Conservation (phyloP, 1,140 invertebrate species). For the Eumaeus atala region DNA sequence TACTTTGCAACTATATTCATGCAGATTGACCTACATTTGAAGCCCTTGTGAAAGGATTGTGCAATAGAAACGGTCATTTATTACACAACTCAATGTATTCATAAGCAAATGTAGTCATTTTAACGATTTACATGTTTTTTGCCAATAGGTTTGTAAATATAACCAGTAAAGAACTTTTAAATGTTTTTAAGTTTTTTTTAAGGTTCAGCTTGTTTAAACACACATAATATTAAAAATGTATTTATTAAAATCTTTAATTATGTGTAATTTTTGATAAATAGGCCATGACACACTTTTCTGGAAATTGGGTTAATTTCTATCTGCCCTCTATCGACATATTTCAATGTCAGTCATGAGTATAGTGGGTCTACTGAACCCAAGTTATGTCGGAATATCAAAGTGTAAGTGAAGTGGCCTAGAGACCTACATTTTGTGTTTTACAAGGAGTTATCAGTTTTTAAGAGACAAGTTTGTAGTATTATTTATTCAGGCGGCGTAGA, state of each 20-base stretch:
- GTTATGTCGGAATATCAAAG: conserved; percentile 72
- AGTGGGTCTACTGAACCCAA: conserved; percentile 64
- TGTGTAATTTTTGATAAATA: conserved; percentile 36
- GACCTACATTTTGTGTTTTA: conserved; percentile 71
- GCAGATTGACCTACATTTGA: conserved; percentile 71
- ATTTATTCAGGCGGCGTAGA: conserved; percentile 36
- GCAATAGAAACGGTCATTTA: conserved; percentile 74
- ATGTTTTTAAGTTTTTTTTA: conserved; percentile 19
- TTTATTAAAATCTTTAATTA: conserved; percentile 11
- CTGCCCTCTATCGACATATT: conserved; percentile 73
- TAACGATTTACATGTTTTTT: conserved; percentile 52
- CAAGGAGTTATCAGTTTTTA: conserved; percentile 49
- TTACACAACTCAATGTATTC: conserved; percentile 70
- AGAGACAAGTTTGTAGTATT: conserved; percentile 47
- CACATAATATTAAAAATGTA: not conserved
- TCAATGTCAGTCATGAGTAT: conserved; percentile 73
- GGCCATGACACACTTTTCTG: conserved; percentile 57
- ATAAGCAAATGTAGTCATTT: conserved; percentile 68
- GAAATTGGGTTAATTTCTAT: conserved; percentile 64
- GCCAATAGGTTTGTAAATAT: conserved; percentile 29
- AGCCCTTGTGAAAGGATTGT: conserved; percentile 74
- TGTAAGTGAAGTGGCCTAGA: conserved; percentile 73
- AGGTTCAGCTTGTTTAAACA: not conserved
- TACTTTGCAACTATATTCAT: conserved; percentile 52
- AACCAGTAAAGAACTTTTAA: conserved; percentile 31